phyloP scores from a whole-genome alignment of 2,113 vertebrate genomes.

The Petaurus breviceps region DNA sequence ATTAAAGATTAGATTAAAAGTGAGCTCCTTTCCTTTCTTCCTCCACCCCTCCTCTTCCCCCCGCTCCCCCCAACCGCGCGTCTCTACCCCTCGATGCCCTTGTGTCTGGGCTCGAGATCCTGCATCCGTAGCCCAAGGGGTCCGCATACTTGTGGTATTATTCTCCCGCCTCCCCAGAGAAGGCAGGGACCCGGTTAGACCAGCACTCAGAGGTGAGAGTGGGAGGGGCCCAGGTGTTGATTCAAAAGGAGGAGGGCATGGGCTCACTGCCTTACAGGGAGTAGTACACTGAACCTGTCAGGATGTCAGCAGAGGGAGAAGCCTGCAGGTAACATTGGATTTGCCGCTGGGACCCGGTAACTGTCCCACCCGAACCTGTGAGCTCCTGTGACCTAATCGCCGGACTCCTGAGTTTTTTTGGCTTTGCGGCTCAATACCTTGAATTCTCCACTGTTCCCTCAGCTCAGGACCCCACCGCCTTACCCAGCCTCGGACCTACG shows the following conservation, averaged over 20 bases:
- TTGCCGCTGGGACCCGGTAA: not conserved
- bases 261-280: not conserved
- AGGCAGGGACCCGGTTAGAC: not conserved
- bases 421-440: not conserved
- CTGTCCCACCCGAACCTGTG: not conserved
- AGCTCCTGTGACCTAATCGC: not conserved
- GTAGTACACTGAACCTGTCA: not conserved
- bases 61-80: too few species aligned
- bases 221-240: constrained; percentile 13
- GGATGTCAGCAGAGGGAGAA: not conserved
- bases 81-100: not conserved
- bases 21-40: not conserved
- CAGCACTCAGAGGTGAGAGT: not conserved
- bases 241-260: not conserved
- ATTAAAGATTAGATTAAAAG: not conserved
- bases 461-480: not conserved
- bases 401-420: not conserved
- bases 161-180: not conserved
- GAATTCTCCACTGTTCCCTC: not conserved
- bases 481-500: not conserved
- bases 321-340: not conserved
- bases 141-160: not conserved
- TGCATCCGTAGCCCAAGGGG: not conserved
- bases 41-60: not conserved
- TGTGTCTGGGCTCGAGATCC: not conserved